These are phyloP conservation scores for Carduelis carduelis DNA, from an alignment of 2,797 vertebrate genomes.

Conservation along the genomic window DNA sequence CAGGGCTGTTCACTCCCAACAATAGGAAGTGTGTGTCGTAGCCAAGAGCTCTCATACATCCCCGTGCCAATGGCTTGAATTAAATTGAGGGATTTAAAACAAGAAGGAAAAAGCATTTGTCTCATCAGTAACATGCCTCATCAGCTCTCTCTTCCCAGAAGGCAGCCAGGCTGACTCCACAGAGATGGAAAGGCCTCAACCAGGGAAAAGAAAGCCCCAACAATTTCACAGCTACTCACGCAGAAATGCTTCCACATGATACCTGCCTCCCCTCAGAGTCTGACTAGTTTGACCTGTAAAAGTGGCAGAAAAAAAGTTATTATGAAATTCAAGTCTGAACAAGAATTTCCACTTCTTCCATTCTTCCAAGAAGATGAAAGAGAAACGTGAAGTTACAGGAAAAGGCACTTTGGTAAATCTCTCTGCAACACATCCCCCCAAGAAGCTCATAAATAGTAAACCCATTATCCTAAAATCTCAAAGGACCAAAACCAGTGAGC, in stretches of 20 bases:
- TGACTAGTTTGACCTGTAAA: conserved; percentile 7
- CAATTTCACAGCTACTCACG: conserved; percentile 41
- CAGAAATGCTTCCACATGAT: background rate
- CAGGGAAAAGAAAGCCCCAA: conserved; percentile 10
- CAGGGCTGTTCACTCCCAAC: background rate
- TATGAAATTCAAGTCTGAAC: background rate
- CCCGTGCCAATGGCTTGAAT: background rate
- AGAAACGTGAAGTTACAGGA: background rate
- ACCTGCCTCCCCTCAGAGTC: background rate
- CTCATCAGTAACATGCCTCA: conserved; percentile 48
- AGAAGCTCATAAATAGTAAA: background rate
- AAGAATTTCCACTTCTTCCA: background rate
- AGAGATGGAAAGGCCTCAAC: background rate
- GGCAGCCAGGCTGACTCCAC: conserved; percentile 53
- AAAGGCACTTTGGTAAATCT: background rate
- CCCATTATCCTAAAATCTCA: background rate
- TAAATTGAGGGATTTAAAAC: conserved; percentile 26
- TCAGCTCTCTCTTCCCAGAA: conserved; percentile 47
- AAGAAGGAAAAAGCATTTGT: background rate
- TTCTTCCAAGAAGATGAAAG: background rate
- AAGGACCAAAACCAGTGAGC: background rate
- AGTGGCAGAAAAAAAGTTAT: background rate
- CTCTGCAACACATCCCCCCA: accelerated
- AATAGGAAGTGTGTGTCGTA: background rate
- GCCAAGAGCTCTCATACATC: background rate